Percentiles rank a stretch among this genome's conserved stretches.
phyloP scores from a whole-genome alignment of 1,140 invertebrate species.

The Trypoxylus dichotomus region DNA sequence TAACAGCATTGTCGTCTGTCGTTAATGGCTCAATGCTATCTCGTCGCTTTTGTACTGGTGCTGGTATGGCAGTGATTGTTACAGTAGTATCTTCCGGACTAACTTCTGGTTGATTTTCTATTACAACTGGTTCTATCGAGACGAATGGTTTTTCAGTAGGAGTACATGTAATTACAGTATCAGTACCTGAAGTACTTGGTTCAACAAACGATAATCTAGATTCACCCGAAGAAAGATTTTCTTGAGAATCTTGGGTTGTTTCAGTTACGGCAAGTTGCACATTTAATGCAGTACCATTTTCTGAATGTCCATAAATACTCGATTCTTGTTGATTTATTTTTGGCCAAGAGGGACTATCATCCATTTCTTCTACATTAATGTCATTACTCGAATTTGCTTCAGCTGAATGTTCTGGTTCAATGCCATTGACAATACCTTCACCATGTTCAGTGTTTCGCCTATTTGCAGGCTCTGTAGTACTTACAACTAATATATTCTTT shows the following conservation, averaged over 20 bases:
- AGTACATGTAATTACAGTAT: slow-evolving; percentile 41
- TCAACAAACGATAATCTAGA: background rate
- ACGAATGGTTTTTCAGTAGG: slow-evolving; percentile 38
- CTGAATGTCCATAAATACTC: slow-evolving; percentile 15
- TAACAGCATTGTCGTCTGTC: slow-evolving; percentile 38
- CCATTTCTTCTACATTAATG: slow-evolving; percentile 71
- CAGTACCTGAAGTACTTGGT: slow-evolving; percentile 18
- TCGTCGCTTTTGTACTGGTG: slow-evolving; percentile 45
- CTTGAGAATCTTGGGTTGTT: background rate
- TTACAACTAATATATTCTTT: slow-evolving; percentile 93
- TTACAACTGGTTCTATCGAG: slow-evolving; percentile 41
- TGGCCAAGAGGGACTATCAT: slow-evolving; percentile 60
- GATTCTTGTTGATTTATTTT: slow-evolving; percentile 23
- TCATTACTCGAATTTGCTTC: slow-evolving; percentile 64
- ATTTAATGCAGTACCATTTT: background rate
- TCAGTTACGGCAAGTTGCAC: background rate
- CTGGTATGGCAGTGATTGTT: slow-evolving; percentile 45
- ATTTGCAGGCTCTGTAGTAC: slow-evolving; percentile 84
- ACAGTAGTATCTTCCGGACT: slow-evolving; percentile 40
- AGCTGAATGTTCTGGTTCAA: slow-evolving; percentile 54
- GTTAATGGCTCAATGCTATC: slow-evolving; percentile 49
- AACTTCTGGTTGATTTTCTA: slow-evolving; percentile 26
- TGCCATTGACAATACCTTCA: slow-evolving; percentile 63
- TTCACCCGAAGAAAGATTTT: slow-evolving; percentile 24
- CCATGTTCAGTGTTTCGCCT: slow-evolving; percentile 65